A percentile compares a stretch with the other conserved stretches of the same genome.
These are phyloP conservation scores for Pycnomerus fuliginosus DNA, from an alignment of 2,888 invertebrate genomes.

Conservation along the genomic window DNA sequence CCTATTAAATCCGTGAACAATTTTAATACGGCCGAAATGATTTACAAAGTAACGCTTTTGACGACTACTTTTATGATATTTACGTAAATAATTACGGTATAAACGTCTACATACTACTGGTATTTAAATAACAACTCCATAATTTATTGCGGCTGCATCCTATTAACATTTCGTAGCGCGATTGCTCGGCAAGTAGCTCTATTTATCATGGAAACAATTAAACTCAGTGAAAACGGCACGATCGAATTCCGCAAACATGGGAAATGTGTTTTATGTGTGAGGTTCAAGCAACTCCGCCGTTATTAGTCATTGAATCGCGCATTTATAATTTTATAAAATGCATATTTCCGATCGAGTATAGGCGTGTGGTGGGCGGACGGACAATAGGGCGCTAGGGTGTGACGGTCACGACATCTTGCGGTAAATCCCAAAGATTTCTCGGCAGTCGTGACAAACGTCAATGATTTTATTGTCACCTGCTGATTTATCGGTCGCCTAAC, in stretches of 20 bases:
- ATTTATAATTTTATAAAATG: conserved; percentile 21
- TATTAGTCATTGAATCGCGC: conserved; percentile 12
- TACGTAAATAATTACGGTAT: conserved; percentile 24
- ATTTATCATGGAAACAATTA: conserved; percentile 22
- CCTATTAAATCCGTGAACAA: conserved; percentile 20
- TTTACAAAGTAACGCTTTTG: conserved; percentile 11
- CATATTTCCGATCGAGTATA: conserved; percentile 28
- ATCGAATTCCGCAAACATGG: conserved; percentile 3
- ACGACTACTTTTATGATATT: conserved; percentile 23
- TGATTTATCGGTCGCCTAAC: conserved; percentile 2
- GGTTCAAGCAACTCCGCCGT: conserved; percentile 1
- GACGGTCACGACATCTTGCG: conserved; percentile 35
- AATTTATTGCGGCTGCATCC: conserved; percentile 29
- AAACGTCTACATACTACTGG: conserved; percentile 31
- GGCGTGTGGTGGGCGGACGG: conserved; percentile 34
- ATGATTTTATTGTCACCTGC: conserved; percentile 2
- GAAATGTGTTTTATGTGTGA: neutral
- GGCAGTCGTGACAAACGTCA: conserved; percentile 15
- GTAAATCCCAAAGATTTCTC: conserved; percentile 22
- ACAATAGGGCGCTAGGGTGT: conserved; percentile 34
- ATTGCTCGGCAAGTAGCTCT: conserved; percentile 16
- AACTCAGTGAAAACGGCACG: conserved; percentile 3
- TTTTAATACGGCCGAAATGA: conserved; percentile 21
- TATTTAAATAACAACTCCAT: conserved; percentile 32
- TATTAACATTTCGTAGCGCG: conserved; percentile 26